Base-by-base conservation (phyloP, 2,888 invertebrate species). In the Aphidius colemani region DNA sequence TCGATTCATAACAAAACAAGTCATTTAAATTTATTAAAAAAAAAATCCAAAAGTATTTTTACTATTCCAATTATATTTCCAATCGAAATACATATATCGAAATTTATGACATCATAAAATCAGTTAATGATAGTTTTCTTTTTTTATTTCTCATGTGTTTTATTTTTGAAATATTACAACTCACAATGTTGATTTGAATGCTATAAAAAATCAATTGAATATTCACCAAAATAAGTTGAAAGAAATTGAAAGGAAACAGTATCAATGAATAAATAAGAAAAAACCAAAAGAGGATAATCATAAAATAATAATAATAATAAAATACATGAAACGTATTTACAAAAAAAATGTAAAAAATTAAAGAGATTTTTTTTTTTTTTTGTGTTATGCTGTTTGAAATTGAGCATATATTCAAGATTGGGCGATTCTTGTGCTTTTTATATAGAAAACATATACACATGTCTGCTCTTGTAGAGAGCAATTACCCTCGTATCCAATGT, bases 401-500 rank as follows among this genome's bases (percentile, higher is more conserved):
- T 55, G 41, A 11, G 39, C 30, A 55, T 55, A 11, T 41, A 10
- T 41, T n/a, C 10, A 3, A 43, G 55, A 55, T 11, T 9, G 51
- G 18, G 7, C 30, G 10, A 13, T 51, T 8, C 51, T 8, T 39
- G 39, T 10, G 30, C 18, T 43, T 30, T 43, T 13, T 46, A 48
- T 18, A 48, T 18, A 8, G 57, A 57, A n/a, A 39, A 40, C 41
- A 18, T 18, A 18, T 18, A 18, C 13, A 18, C 13, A 18, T 18
- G 44, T 45, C 45, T 62, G 53, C 65, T 63, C 65, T 58, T 61
- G 59, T 58, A 64, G 66, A 69, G 71, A 72, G 65, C 70, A 69
- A 71, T 71, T 70, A 70, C 69, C 65, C 69, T 64, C 63, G 53
- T 30, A 45, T 53, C 53, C 58, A 53, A 66, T 69, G 71, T 70